Conservation (phyloP, 1,140 invertebrate genomes). For the Lineus longissimus region DNA sequence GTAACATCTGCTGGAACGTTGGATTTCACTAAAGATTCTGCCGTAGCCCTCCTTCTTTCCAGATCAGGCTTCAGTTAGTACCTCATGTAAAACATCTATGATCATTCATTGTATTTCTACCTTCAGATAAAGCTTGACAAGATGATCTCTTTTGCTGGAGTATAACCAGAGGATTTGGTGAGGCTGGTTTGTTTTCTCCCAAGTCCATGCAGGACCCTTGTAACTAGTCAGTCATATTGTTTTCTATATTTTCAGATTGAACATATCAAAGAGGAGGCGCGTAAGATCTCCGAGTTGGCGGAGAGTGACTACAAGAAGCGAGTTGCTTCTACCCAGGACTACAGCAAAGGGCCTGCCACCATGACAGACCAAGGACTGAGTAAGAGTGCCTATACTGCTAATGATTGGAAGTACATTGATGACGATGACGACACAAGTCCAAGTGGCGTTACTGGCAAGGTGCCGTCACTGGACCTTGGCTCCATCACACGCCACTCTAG, state of each 20-base stretch:
- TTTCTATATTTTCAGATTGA: conserved; percentile 29
- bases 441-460: conserved; percentile 2
- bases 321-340: conserved; percentile 33
- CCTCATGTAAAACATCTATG: no score
- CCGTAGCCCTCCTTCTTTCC: no score
- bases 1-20: no score
- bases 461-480: neutral
- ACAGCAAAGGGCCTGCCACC: conserved; percentile 18
- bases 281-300: conserved; percentile 33
- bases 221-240: no score
- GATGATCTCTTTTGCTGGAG: no score
- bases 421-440: conserved; percentile 1
- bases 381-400: neutral
- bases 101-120: no score
- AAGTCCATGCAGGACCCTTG: no score
- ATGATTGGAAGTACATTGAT: neutral
- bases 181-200: no score
- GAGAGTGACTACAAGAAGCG: conserved; percentile 35
- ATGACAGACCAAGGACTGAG: neutral
- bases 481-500: conserved; percentile 17
- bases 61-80: no score
- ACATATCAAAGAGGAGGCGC: conserved; percentile 31
- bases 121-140: no score
- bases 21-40: no score
- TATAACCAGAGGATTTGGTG: no score